Conservation (phyloP, 2,888 invertebrate genomes). For the Eutolmus rufibarbis region DNA sequence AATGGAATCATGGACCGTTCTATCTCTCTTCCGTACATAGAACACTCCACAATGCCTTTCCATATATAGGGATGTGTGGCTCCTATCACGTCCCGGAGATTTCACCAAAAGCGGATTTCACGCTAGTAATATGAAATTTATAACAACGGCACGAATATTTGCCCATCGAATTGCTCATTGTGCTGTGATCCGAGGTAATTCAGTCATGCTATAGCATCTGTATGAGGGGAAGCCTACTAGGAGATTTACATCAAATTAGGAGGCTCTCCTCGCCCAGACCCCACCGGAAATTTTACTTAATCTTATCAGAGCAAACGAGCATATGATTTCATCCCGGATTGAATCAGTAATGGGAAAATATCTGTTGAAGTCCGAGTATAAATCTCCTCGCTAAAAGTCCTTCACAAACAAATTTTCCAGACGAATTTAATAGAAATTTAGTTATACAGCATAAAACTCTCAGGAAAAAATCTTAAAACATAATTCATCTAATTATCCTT, state of each 20-base stretch:
- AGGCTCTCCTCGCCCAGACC: not conserved
- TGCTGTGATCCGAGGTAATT: conserved; percentile 31
- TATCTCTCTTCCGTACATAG: conserved; percentile 4
- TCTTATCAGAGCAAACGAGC: not conserved
- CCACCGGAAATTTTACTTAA: not conserved
- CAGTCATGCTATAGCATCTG: not conserved
- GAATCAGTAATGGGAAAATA: not conserved
- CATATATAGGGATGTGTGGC: not conserved
- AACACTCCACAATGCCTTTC: not conserved
- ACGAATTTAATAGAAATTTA: too few species aligned
- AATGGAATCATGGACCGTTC: conserved; percentile 54
- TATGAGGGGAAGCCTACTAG: not conserved
- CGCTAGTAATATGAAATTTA: conserved; percentile 26
- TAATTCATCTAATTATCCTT: too few species aligned
- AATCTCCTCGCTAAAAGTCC: not conserved
- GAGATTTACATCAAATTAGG: conserved; percentile 21
- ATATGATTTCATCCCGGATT: not conserved
- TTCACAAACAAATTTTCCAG: too few species aligned
- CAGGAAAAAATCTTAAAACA: too few species aligned
- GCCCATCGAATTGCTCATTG: conserved; percentile 11
- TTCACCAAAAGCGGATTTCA: conserved; percentile 38
- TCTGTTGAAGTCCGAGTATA: not conserved
- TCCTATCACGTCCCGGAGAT: conserved; percentile 7
- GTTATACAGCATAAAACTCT: too few species aligned
- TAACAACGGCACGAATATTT: conserved; percentile 24